Evolutionary conservation across 2,797 vertebrate genomes (phyloP), one percentile per base, ranked within the genome.

Genomic region (Neosilurus hyrtlii): DNA sequence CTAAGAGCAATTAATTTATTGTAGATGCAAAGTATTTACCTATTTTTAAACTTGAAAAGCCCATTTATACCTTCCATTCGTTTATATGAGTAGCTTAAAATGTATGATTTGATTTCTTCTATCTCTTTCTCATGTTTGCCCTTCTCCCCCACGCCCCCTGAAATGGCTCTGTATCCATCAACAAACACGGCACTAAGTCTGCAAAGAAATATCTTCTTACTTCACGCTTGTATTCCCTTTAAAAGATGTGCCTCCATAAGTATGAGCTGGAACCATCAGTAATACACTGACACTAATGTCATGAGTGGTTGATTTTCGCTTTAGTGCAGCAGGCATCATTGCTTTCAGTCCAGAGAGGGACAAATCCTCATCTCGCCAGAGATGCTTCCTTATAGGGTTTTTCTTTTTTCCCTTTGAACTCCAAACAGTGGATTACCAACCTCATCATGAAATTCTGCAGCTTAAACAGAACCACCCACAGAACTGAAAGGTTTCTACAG

Each of bases 301-400:
- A 83, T 67, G 71, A 77, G 73, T 73, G 73, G 72, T 86, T 86
- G 82, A 63, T 20, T 77, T 70, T 62, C 74, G 24, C 67, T 68
- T 66, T 43, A 56, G 78, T 61, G 66, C 56, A 76, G 6, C 81
- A 83, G 81, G 49, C n/a, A 67, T 77, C 62, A 77, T 57, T 75
- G 63, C 56, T 65, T 54, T 37, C 72, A 54, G 26, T 75, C 71
- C 68, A 43, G 24, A 75, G 30, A 59, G 72, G 81, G 54, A 35
- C 80, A 56, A 66, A 80, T 74, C 54, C 61, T 51, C 12, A 43
- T 65, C 51, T 74, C 9, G 2, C 37, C 73, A 68, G 20, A 77
- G 20, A 37, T 43, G 16, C 24, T 68, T 62, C 12, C 74, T 52
- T 51, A 43, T 18, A 8, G 30, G 30, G 6, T 30, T 37, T 54